These are phyloP conservation scores for Anguilla marmorata DNA, from an alignment of 2,797 vertebrate genomes.

Conservation along the genomic window DNA sequence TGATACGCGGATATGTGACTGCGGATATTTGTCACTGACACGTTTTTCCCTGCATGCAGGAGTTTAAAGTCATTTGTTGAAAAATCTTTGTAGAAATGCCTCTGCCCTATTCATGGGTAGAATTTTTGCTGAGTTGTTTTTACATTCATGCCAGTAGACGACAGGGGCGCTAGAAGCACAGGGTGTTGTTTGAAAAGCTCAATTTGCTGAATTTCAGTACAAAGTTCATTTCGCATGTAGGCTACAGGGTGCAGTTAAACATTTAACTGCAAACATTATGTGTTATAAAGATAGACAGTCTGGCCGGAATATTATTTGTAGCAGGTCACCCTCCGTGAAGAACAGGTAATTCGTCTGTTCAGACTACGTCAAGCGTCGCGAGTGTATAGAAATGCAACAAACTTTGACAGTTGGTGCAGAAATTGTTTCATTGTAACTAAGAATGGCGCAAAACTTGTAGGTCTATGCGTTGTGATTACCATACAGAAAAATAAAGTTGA, in stretches of 20 bases:
- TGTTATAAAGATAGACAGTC: not conserved
- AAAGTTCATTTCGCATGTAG: not conserved
- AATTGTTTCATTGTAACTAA: not conserved
- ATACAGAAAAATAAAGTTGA: not conserved
- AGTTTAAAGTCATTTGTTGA: too few relatives aligned
- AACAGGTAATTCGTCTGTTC: not conserved
- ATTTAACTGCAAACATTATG: not conserved
- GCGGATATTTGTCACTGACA: too few relatives aligned
- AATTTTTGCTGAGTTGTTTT: not conserved
- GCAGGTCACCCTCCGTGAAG: not conserved
- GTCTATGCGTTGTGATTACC: not conserved
- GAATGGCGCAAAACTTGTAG: not conserved
- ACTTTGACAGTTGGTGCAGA: not conserved
- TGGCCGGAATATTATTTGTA: not conserved
- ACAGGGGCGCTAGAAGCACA: not conserved
- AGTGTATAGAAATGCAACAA: not conserved
- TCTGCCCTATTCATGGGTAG: too few relatives aligned
- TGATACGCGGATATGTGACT: too few relatives aligned
- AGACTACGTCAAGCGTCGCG: not conserved
- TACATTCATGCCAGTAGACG: not conserved
- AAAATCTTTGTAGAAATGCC: too few relatives aligned
- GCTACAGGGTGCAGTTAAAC: not conserved
- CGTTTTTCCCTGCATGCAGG: too few relatives aligned
- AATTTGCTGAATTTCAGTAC: not conserved
- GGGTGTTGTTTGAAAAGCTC: not conserved